A percentile compares a stretch with the other conserved stretches of the same genome.
Conservation (phyloP, 1,140 invertebrate species). For the Drosophila varians region DNA sequence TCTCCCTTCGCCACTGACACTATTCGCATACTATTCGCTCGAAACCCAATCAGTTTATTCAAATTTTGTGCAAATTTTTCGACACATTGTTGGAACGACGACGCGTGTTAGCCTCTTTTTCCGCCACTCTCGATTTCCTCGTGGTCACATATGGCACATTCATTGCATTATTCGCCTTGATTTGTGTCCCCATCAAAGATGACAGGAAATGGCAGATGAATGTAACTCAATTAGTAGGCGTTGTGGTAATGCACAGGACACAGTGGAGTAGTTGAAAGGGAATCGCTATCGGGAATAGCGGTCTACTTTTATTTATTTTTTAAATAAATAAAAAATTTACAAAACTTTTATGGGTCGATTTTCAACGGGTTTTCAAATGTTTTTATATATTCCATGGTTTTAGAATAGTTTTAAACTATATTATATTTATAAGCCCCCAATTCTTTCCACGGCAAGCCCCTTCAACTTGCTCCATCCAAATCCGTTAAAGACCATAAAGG, state of each 20-base stretch:
- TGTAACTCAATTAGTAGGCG: conserved; percentile 51
- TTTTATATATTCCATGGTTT: no score
- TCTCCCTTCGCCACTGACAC: conserved; percentile 21
- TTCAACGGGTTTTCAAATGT: no score
- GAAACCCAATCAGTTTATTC: conserved; percentile 78
- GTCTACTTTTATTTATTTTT: no score
- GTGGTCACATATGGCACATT: conserved; percentile 9
- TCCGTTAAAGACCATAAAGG: conserved; percentile 3
- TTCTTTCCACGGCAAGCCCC: neutral
- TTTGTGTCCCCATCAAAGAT: conserved; percentile 55
- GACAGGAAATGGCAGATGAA: conserved; percentile 26
- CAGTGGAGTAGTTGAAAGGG: neutral
- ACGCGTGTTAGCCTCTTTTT: neutral
- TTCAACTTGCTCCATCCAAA: neutral
- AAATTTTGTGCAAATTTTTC: conserved; percentile 77
- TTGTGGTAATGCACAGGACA: neutral
- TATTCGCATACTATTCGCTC: conserved; percentile 31
- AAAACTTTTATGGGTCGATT: no score
- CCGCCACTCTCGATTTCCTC: neutral
- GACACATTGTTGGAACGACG: conserved; percentile 45
- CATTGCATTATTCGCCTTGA: conserved; percentile 34
- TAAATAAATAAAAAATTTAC: no score
- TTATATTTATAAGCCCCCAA: neutral
- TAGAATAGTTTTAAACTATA: no score
- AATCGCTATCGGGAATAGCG: no score